These are phyloP conservation scores for Enteromius trimaculatus DNA, from an alignment of 2,797 vertebrate species.

Conservation along the genomic window DNA sequence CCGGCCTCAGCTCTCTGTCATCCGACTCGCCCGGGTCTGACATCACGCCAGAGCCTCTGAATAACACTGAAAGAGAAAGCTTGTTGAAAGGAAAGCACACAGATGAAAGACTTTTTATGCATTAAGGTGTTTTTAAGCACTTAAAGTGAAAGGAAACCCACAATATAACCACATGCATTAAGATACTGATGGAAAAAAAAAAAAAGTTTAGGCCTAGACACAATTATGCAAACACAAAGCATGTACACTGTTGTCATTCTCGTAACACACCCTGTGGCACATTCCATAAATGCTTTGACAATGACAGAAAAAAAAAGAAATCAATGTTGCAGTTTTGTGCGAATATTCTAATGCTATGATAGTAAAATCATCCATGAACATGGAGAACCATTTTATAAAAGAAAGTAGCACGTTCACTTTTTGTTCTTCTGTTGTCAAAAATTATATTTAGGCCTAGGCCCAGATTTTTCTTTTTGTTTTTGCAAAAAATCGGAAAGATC, in stretches of 20 bases:
- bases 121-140: background rate
- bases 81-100: slow-evolving; percentile 41
- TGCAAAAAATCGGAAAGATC: no score
- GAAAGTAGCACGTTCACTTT: background rate
- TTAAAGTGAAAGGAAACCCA: background rate
- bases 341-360: background rate
- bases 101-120: background rate
- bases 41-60: slow-evolving; percentile 73
- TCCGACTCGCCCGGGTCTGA: slow-evolving; percentile 75
- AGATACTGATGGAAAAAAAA: background rate
- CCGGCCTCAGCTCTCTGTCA: slow-evolving; percentile 87
- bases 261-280: background rate
- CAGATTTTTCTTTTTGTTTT: no score
- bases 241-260: background rate
- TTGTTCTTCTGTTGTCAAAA: background rate
- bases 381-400: background rate
- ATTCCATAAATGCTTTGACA: background rate
- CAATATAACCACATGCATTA: background rate
- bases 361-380: background rate
- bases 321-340: background rate
- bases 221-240: background rate
- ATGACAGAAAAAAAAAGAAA: background rate
- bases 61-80: slow-evolving; percentile 61
- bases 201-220: background rate
- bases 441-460: background rate